These are phyloP conservation scores for Amiota minor DNA, from an alignment of 2,888 invertebrate species.

Conservation along the genomic window DNA sequence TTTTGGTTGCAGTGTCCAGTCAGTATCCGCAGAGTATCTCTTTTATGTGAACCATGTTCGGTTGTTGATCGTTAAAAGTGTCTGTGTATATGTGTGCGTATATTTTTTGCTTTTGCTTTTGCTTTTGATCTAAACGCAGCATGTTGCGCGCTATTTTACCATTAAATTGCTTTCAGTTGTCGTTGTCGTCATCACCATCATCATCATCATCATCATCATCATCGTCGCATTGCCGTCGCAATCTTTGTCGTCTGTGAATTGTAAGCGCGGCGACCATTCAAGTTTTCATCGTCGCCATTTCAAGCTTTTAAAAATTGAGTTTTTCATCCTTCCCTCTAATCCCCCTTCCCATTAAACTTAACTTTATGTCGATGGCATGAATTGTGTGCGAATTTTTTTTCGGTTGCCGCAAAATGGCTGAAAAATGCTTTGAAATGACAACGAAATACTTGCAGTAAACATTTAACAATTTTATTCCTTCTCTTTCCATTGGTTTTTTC, in stretches of 20 bases:
- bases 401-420: slow-evolving; percentile 7
- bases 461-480: slow-evolving; percentile 7
- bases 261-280: slow-evolving; percentile 14
- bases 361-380: slow-evolving; percentile 51
- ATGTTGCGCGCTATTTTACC: slow-evolving; percentile 53
- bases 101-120: slow-evolving; percentile 29
- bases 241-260: background rate
- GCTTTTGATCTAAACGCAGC: slow-evolving; percentile 67
- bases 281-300: slow-evolving; percentile 23
- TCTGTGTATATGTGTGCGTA: background rate
- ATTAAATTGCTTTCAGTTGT: slow-evolving; percentile 61
- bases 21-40: too few species aligned
- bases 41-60: background rate
- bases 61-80: slow-evolving; percentile 7
- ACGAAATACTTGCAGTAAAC: slow-evolving; percentile 2
- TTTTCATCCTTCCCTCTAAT: slow-evolving; percentile 45
- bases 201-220: background rate
- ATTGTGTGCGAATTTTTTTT: slow-evolving; percentile 68
- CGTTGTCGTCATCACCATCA: slow-evolving; percentile 17
- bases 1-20: slow-evolving; percentile 1
- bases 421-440: slow-evolving; percentile 14
- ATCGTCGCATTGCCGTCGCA: slow-evolving; percentile 12
- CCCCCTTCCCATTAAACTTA: slow-evolving; percentile 43
- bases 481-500: slow-evolving; percentile 31
- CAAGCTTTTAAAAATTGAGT: slow-evolving; percentile 14